Conservation (phyloP, 2,113 vertebrate species). For the Xenus cinereus region DNA sequence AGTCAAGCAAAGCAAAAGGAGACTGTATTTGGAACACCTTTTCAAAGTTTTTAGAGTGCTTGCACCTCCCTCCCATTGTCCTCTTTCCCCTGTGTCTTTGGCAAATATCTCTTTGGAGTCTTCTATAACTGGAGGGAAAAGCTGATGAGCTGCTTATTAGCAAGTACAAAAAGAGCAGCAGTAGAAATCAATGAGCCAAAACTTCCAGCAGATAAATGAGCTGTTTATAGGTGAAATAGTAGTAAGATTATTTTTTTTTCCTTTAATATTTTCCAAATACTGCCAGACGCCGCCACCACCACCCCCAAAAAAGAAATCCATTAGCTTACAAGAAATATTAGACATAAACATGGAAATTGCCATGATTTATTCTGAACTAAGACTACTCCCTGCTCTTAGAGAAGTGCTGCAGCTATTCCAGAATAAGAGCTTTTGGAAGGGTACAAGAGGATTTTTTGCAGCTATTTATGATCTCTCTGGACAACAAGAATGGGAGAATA, state of each 20-base stretch:
- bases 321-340: not conserved
- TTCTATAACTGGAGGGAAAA: not conserved
- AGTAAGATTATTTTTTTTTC: not conserved
- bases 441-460: not conserved
- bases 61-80: not conserved
- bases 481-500: not conserved
- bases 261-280: not conserved
- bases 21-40: not conserved
- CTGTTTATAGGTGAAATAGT: not conserved
- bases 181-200: not conserved
- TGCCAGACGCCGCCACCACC: fast-evolving
- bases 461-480: not conserved
- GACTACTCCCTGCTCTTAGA: not conserved
- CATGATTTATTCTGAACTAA: not conserved
- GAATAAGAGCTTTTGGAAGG: not conserved
- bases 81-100: not conserved
- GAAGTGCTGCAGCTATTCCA: not conserved
- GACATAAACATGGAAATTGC: not conserved
- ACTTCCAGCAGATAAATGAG: not conserved
- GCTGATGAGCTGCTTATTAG: not conserved
- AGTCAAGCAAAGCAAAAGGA: not conserved
- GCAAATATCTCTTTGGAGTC: not conserved
- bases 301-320: not conserved
- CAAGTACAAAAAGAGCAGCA: not conserved
- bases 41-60: not conserved